phyloP scores from a whole-genome alignment of 2,113 vertebrate species.

The Eptatretus burgeri region DNA sequence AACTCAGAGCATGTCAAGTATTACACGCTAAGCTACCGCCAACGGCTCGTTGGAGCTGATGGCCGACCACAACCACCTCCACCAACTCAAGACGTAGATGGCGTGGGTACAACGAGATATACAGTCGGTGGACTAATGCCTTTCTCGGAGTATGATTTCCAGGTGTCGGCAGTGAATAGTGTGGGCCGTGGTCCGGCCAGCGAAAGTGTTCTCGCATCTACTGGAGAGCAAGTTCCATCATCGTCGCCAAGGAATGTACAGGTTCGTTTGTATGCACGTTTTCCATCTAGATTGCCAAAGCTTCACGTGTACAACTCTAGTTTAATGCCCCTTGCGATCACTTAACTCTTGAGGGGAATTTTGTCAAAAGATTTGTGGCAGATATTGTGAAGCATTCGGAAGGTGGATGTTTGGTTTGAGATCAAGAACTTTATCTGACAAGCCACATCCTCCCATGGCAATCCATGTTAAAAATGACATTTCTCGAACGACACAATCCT shows the following conservation, averaged over 20 bases:
- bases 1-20: constrained; percentile 66
- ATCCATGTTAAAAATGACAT: no score
- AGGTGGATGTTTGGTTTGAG: no score
- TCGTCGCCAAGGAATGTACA: constrained; percentile 69
- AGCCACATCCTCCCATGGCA: no score
- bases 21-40: constrained; percentile 78
- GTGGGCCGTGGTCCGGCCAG: constrained; percentile 70
- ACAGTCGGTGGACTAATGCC: constrained; percentile 87
- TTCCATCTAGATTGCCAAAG: no score
- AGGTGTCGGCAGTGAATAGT: constrained; percentile 84
- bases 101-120: constrained; percentile 82
- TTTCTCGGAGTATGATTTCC: constrained; percentile 87
- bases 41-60: constrained; percentile 37
- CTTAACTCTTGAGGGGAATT: no score
- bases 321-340: no score
- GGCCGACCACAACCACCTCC: not conserved
- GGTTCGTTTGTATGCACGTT: constrained; percentile 13
- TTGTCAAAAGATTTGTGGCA: no score
- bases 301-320: no score
- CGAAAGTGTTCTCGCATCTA: constrained; percentile 63
- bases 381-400: no score
- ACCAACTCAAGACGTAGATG: constrained; percentile 76
- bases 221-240: constrained; percentile 81
- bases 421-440: no score
- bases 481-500: no score